phyloP scores from a whole-genome alignment of 1,140 invertebrate genomes.

The Formica exsecta region DNA sequence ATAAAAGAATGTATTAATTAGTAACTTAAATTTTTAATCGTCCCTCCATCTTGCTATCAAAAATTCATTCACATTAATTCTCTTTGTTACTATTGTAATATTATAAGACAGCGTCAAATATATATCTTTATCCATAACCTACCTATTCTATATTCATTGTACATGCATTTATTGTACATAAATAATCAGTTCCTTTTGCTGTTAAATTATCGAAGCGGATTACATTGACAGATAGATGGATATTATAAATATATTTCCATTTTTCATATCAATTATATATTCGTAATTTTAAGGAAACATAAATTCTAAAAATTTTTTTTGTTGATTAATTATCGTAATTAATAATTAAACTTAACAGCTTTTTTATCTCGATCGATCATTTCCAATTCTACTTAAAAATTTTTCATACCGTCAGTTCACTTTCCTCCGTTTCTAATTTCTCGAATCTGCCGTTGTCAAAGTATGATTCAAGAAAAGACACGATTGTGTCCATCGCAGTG shows the following conservation, averaged over 20 bases:
- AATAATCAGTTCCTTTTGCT: background rate
- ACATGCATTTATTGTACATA: no score
- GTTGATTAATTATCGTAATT: background rate
- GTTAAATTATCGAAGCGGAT: slow-evolving; percentile 2
- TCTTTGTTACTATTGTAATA: background rate
- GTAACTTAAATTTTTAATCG: background rate
- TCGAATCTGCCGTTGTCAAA: background rate
- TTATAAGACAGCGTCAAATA: background rate
- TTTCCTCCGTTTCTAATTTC: background rate
- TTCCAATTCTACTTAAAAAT: background rate
- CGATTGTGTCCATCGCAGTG: slow-evolving; percentile 8
- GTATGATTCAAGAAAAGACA: background rate
- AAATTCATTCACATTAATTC: slow-evolving; percentile 1
- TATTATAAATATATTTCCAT: background rate
- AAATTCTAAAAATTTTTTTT: background rate
- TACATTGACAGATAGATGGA: slow-evolving; percentile 18
- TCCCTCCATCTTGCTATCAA: background rate
- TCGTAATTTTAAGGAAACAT: background rate
- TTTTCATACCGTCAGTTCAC: background rate
- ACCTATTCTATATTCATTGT: no score
- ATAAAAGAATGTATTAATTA: background rate
- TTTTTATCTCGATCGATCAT: background rate
- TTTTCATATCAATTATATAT: background rate
- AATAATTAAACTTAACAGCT: background rate
- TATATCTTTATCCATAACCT: background rate